Evolutionary conservation across 1,140 invertebrate genomes (phyloP).

Genomic region (Megathymus violae): DNA sequence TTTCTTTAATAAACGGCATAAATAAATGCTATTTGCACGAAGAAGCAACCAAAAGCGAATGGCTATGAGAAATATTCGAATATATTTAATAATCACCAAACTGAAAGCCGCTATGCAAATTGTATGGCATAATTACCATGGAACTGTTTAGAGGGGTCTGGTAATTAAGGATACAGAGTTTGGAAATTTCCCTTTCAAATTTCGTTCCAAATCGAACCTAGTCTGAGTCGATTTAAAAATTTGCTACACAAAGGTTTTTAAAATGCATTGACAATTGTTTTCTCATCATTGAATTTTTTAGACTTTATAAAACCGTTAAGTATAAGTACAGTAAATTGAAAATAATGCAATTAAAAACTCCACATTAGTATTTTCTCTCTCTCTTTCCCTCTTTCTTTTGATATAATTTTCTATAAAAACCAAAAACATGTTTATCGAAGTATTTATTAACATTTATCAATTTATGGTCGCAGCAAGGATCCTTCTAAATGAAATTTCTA

Average conservation of each 20-base stretch:
- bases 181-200: constrained; percentile 57
- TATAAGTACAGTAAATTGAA: too few relatives aligned
- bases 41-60: background rate
- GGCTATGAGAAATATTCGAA: constrained; percentile 20
- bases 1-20: too few relatives aligned
- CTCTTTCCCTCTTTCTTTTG: too few relatives aligned
- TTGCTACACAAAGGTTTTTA: constrained; percentile 39
- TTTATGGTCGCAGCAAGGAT: too few relatives aligned
- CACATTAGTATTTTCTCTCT: too few relatives aligned
- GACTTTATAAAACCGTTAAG: too few relatives aligned
- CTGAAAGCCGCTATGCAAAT: constrained; percentile 51
- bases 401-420: too few relatives aligned
- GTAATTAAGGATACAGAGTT: constrained; percentile 57
- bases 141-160: constrained; percentile 53
- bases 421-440: too few relatives aligned
- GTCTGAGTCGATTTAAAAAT: constrained; percentile 35
- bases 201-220: constrained; percentile 44
- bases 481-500: background rate
- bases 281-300: too few relatives aligned
- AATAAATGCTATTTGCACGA: background rate
- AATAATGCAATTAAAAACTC: too few relatives aligned
- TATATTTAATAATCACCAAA: constrained; percentile 34
- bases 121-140: constrained; percentile 53
- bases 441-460: too few relatives aligned
- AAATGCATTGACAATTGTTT: too few relatives aligned